Evolutionary conservation across 2,113 vertebrate species (phyloP).

Genomic region (Brachyistius frenatus): DNA sequence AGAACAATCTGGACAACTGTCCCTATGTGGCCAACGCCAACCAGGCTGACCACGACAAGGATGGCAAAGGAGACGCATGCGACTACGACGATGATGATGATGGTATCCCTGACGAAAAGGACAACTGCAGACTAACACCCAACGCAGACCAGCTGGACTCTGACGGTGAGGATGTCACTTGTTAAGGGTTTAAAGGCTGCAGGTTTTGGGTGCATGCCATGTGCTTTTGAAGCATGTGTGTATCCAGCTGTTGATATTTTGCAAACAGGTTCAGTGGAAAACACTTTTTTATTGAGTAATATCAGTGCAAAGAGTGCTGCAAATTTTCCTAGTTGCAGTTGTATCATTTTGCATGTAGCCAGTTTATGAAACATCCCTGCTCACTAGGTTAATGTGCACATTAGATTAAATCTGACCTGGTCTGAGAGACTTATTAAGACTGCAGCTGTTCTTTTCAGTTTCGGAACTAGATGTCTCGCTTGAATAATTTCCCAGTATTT

Average conservation of each 20-base stretch:
- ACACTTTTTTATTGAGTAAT: too few species aligned
- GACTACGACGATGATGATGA: constrained; percentile 97
- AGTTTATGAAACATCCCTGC: neutral
- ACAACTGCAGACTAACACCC: constrained; percentile 94
- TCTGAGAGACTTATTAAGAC: neutral
- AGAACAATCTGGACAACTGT: constrained; percentile 98
- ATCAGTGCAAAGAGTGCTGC: too few species aligned
- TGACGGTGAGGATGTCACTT: constrained; percentile 85
- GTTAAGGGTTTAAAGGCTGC: too few species aligned
- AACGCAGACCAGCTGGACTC: constrained; percentile 92
- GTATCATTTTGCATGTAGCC: neutral
- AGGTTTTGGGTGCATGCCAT: too few species aligned
- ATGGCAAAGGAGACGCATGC: constrained; percentile 95
- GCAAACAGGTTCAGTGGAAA: too few species aligned
- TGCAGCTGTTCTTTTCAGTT: neutral
- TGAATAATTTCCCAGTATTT: neutral
- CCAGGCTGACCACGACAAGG: constrained; percentile 96
- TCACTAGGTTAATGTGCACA: neutral
- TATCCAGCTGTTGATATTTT: too few species aligned
- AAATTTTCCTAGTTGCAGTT: neutral
- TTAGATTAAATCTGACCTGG: neutral
- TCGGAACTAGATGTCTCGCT: neutral
- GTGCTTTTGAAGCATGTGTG: too few species aligned
- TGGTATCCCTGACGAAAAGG: constrained; percentile 93
- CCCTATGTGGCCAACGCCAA: constrained; percentile 96